These are phyloP conservation scores for Mycteria americana DNA, from an alignment of 2,797 vertebrate species.

Conservation along the genomic window DNA sequence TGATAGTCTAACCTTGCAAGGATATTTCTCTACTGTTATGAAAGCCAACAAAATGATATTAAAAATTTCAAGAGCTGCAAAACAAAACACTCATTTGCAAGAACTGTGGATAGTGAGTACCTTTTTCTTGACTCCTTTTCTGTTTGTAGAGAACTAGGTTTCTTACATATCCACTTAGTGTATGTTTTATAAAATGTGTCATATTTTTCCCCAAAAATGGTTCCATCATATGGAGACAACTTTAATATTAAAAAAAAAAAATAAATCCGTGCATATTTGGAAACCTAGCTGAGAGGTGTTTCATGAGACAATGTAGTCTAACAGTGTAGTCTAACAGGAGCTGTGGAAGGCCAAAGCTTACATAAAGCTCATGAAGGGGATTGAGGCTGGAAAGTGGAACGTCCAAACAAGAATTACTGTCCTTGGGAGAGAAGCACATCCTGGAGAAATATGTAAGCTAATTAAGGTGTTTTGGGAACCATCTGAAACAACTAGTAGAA, in stretches of 20 bases:
- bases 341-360: no score
- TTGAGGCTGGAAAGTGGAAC: no score
- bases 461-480: no score
- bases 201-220: not conserved
- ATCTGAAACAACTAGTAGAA: no score
- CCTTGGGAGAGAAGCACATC: no score
- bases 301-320: not conserved
- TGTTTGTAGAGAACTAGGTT: not conserved
- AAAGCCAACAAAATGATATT: not conserved
- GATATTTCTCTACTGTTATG: not conserved
- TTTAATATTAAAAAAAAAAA: not conserved
- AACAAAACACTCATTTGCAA: not conserved
- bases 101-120: not conserved
- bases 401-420: no score
- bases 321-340: no score
- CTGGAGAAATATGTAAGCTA: no score
- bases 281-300: not conserved
- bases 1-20: not conserved
- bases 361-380: no score
- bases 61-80: not conserved
- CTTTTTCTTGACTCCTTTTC: not conserved
- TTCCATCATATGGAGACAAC: not conserved
- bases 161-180: not conserved
- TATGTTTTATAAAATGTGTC: not conserved
- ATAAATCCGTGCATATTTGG: not conserved